phyloP scores from a whole-genome alignment of 2,888 invertebrate genomes.

The Drosophila gaucha region DNA sequence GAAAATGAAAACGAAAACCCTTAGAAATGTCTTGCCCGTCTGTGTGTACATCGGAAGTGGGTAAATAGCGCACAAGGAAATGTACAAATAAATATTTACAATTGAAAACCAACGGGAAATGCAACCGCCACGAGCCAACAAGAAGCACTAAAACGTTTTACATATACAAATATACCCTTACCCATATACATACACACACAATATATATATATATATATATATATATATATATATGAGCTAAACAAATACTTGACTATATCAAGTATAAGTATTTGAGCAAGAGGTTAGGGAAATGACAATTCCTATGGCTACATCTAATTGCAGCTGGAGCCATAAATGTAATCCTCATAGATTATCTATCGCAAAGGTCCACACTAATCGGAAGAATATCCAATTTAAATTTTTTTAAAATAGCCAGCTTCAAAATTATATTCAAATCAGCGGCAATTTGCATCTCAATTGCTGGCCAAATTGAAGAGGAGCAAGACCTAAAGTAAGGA shows the following conservation, averaged over 20 bases:
- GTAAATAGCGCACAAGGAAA: slow-evolving; percentile 72
- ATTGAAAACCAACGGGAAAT: slow-evolving; percentile 75
- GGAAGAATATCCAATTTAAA: slow-evolving; percentile 59
- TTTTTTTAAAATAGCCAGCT: slow-evolving; percentile 51
- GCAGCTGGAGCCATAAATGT: slow-evolving; percentile 11
- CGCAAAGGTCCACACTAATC: slow-evolving; percentile 56
- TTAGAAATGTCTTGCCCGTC: slow-evolving; percentile 34
- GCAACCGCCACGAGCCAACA: slow-evolving; percentile 59
- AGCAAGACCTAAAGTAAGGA: not conserved
- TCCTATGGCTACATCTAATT: slow-evolving; percentile 39
- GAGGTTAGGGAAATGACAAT: slow-evolving; percentile 41
- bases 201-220: not conserved
- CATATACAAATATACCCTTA: slow-evolving; percentile 24
- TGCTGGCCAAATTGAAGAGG: slow-evolving; percentile 49
- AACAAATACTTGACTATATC: slow-evolving; percentile 13
- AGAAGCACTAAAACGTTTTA: slow-evolving; percentile 59
- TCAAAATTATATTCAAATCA: slow-evolving; percentile 76
- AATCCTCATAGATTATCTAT: slow-evolving; percentile 28
- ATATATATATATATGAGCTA: not conserved
- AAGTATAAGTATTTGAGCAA: not conserved
- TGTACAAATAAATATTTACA: slow-evolving; percentile 77
- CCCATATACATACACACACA: not conserved
- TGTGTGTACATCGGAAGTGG: slow-evolving; percentile 56
- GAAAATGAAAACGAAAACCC: slow-evolving; percentile 66
- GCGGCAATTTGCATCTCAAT: slow-evolving; percentile 78